Conservation (phyloP, 2,797 vertebrate species). For the Eospalax fontanierii region DNA sequence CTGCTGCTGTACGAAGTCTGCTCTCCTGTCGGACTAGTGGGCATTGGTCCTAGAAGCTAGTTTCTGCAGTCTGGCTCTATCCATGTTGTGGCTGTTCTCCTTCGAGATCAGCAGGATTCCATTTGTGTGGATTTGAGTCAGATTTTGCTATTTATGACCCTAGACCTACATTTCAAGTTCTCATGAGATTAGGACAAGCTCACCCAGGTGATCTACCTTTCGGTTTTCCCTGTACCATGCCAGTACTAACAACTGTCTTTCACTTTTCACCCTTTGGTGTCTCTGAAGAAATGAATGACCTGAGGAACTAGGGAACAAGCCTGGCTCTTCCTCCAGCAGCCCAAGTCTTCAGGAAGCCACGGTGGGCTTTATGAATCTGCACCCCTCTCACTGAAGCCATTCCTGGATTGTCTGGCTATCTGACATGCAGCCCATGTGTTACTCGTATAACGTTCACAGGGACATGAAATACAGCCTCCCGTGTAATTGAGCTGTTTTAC, state of each 20-base stretch:
- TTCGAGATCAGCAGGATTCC: neutral
- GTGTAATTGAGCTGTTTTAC: neutral
- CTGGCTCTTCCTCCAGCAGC: neutral
- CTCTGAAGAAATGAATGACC: neutral
- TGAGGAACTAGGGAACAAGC: no score
- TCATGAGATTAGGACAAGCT: neutral
- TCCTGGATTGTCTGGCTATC: neutral
- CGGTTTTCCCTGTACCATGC: neutral
- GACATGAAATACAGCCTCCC: neutral
- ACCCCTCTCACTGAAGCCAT: neutral
- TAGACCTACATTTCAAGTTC: neutral
- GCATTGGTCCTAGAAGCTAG: neutral
- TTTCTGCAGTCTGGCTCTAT: no score
- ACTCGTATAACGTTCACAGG: neutral
- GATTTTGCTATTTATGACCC: neutral
- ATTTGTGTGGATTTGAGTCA: neutral
- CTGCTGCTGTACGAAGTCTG: no score
- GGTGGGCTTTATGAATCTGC: no score
- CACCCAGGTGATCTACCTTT: no score
- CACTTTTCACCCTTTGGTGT: neutral
- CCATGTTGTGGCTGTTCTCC: neutral
- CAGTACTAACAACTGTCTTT: neutral
- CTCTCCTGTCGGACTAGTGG: no score
- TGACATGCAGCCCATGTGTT: neutral
- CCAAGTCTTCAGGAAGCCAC: no score